A percentile compares a stretch with the other conserved stretches of the same genome.
Conservation (phyloP, 1,140 invertebrate species). For the Ostrea denselamellosa region DNA sequence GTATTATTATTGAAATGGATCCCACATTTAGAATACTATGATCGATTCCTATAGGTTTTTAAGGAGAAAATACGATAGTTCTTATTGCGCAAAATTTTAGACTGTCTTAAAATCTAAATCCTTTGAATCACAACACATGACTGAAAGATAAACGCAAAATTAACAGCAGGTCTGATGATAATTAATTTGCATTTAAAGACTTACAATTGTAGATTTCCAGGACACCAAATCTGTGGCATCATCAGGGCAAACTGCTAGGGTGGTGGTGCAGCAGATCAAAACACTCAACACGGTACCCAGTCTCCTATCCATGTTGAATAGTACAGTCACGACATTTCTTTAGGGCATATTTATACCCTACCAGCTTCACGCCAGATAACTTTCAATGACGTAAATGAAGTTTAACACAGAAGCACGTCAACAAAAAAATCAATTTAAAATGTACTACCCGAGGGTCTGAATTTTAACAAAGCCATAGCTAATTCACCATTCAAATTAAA, state of each 20-base stretch:
- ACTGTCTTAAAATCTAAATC: background rate
- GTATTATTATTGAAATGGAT: too few species aligned
- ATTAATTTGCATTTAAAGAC: background rate
- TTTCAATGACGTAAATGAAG: background rate
- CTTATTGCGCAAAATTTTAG: too few species aligned
- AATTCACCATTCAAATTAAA: too few species aligned
- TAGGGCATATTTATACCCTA: background rate
- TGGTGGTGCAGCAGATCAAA: background rate
- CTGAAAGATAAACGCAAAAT: background rate
- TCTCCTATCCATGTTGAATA: background rate
- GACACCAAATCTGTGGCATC: constrained; percentile 6
- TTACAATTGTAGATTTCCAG: background rate
- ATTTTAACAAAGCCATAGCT: too few species aligned
- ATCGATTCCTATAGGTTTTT: too few species aligned
- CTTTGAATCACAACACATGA: background rate
- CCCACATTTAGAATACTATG: too few species aligned
- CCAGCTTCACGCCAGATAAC: background rate
- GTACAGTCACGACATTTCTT: background rate
- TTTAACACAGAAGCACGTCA: background rate
- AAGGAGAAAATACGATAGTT: too few species aligned
- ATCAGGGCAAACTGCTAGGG: background rate
- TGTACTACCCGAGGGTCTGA: too few species aligned
- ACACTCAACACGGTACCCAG: background rate
- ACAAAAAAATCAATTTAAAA: background rate
- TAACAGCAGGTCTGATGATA: background rate